Base-by-base conservation (phyloP, 2,888 invertebrate genomes). In the Archaeoteleia sp. region DNA sequence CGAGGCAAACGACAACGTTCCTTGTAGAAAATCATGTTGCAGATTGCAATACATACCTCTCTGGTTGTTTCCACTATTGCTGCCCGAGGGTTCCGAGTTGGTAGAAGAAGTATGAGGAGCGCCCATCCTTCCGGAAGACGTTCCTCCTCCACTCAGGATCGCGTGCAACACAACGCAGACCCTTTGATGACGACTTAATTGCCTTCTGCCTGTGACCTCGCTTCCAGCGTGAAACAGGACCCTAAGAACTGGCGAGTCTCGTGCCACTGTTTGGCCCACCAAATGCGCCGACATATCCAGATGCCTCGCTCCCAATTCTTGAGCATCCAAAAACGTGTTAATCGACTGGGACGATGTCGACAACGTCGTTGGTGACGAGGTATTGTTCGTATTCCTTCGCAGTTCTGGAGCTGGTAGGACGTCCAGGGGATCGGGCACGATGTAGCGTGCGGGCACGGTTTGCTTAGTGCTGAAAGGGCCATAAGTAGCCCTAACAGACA, bases 391-490 rank as follows among this genome's bases (percentile, higher is more conserved):
- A 51, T 78, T 81, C 49, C 77, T 73, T 4, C 79, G 70, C 6
- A 72, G 74, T 46, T 86, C 86, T 49, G 84, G 74, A 0, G 76
- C 78, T 1, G 89, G 88, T 10, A 86, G 71, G 20, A 90, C 89
- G 78, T 93, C 93, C 66, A 93, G 86, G 0, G 93, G 92, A 85
- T 95, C 95, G 3, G 95, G 95, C 43, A 95, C 94, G 65, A 95
- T 92, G 82, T 94, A 95, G 32, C 93, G 89, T 1, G 95, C 95
- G 29, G 96, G 95, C 29, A 97, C 95, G 0, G 96, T 96, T 86
- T 97, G 96, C 82, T 96, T 96, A 51, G 96, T 96, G 75, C 95
- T 95, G 87, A 97, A 97, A 4, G 97, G 97, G 2, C 97, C 97
- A 82, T 96, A 96, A 30, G 93, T 94, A 42, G 96, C 96, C 63